Evolutionary conservation across 2,797 vertebrate genomes (phyloP).

Genomic region (Protosalanx chinensis): DNA sequence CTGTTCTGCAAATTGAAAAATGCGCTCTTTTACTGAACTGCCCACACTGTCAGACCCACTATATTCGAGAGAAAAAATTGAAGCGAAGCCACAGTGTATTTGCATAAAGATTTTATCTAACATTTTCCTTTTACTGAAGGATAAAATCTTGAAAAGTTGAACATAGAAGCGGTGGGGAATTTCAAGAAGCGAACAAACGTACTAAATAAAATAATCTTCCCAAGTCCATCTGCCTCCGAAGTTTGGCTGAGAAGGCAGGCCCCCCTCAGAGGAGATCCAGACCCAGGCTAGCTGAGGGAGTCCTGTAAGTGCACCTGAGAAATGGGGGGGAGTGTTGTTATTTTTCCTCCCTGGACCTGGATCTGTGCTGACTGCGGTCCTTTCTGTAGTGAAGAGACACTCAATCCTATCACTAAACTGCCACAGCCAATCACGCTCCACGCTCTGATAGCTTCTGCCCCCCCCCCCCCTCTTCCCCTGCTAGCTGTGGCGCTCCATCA

Average conservation of each 20-base stretch:
- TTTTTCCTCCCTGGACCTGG: constrained; percentile 52
- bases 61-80: not conserved
- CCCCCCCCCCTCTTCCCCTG: too few species aligned
- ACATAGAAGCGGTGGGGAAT: constrained; percentile 19
- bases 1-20: constrained; percentile 31
- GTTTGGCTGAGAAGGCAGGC: constrained; percentile 42
- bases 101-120: not conserved
- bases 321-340: constrained; percentile 43
- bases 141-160: not conserved
- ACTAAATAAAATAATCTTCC: not conserved
- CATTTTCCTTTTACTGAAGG: not conserved
- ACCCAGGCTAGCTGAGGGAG: constrained; percentile 29
- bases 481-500: not conserved
- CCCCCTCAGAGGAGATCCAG: constrained; percentile 53
- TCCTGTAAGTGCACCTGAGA: constrained; percentile 28
- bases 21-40: not conserved
- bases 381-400: constrained; percentile 51
- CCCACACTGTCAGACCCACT: not conserved
- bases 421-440: constrained; percentile 62
- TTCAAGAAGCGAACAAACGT: not conserved
- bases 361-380: constrained; percentile 59
- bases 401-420: constrained; percentile 57
- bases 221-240: not conserved
- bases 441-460: constrained; percentile 55
- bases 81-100: not conserved